Base-by-base conservation (phyloP, 23 tunicate species). In the Trididemnum nubilum region DNA sequence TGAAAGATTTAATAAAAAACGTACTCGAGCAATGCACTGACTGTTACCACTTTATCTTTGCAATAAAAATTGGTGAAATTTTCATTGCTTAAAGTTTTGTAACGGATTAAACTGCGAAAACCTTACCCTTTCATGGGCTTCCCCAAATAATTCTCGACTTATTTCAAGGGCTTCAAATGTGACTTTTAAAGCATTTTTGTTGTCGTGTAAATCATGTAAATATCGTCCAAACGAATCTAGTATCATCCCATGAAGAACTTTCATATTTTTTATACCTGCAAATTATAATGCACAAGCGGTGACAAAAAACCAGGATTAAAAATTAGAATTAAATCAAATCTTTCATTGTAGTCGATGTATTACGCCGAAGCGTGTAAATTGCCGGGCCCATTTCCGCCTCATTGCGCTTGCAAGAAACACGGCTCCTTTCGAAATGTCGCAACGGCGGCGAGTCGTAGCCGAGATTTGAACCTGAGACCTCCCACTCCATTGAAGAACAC, bases 141-240 rank as follows among this genome's bases (percentile, higher is more conserved):
- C 83, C 0, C 98, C 98, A 84, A 67, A 93, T 0, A 93, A 67
- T 33, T 74, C 31, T 32, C 71, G 32, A 50, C 87, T 30, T 26
- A 93, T 75, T 27, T 54, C 89, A 23, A 69, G 23, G n/a, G 98
- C 98, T 78, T 93, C 98, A 22, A 59, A 34, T 0, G 92, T 87
- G 35, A 57, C 80, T 23, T 49, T 64, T 26, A 93, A 64, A 0
- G 98, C 98, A 30, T 63, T 33, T 38, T 83, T 54, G 31, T 67
- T 36, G 0, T 84, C 58, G 1, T 69, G 66, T 12, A 34, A 30
- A 24, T 65, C 86, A 70, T 67, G 79, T 25, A 87, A 71, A 58
- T 93, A 93, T 2, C 98, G 77, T 4, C 93, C 98, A 69, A 83
- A 88, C 0, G 98, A 93, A 73, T 93, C 98, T 23, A 93, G 81